These are phyloP conservation scores for Dryadula phaetusa DNA, from an alignment of 2,888 invertebrate genomes.

Conservation along the genomic window DNA sequence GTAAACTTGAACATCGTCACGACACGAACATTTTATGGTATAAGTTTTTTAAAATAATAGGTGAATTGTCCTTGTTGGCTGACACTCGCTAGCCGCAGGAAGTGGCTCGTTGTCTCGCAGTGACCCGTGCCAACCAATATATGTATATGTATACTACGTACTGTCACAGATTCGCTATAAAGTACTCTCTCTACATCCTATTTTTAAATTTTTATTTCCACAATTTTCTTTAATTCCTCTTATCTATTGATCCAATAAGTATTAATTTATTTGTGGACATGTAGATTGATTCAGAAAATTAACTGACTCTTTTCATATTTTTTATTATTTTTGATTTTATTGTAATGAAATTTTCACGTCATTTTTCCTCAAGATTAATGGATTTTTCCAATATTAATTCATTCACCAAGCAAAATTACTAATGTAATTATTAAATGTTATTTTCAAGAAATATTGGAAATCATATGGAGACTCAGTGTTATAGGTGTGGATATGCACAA, in stretches of 20 bases:
- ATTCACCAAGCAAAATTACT: too few species aligned
- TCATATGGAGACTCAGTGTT: conserved; percentile 17
- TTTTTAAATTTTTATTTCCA: not conserved
- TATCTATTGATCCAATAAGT: too few species aligned
- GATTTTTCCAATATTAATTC: too few species aligned
- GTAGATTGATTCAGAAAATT: too few species aligned
- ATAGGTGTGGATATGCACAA: conserved; percentile 52
- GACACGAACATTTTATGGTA: conserved; percentile 1
- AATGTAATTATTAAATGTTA: too few species aligned
- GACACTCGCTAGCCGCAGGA: conserved; percentile 68
- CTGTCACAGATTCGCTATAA: conserved; percentile 18
- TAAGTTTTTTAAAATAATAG: conserved; percentile 55
- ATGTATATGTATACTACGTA: conserved; percentile 24
- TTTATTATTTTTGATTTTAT: too few species aligned
- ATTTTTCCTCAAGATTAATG: too few species aligned
- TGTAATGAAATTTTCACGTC: too few species aligned
- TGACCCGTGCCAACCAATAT: conserved; percentile 67
- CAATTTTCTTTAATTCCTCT: too few species aligned
- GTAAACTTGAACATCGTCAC: not conserved
- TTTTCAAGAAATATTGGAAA: not conserved
- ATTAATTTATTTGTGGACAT: not conserved
- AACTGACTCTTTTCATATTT: too few species aligned
- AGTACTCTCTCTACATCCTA: conserved; percentile 1
- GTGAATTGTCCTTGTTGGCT: conserved; percentile 69
- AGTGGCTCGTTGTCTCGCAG: conserved; percentile 74